Evolutionary conservation across 64 coral and sea anemone genomes (phyloP), one percentile per base, ranked within the genome.

Genomic region (Anthopleura sola): DNA sequence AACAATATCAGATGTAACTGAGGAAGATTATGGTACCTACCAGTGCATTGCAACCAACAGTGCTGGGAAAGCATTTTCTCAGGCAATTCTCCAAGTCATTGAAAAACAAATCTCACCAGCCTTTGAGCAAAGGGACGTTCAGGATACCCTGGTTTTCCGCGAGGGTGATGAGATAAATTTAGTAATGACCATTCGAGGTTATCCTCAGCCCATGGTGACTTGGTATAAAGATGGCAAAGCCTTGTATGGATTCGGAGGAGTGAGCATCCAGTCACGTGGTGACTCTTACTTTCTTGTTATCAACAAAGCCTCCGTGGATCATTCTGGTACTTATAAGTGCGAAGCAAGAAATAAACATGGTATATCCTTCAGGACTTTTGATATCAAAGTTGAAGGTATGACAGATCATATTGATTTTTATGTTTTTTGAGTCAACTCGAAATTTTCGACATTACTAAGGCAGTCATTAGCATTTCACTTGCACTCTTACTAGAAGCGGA

Each of bases 221-320:
- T 99, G 97, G 97, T 99, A 87, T 80, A 87, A 64, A 28, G 93
- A 99, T 85, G 97, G 90, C 5, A 94, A 92, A 38, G 82, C 87
- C 33, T 68, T 91, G 33, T 87, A 89, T 78, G 51, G 86, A 37
- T 82, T 84, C 23, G 85, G 86, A 36, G 85, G 68, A 44, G 51
- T 83, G 1, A 88, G 78, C 19, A 89, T 95, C 24, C 84, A 87
- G 24, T 90, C 89, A 32, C 80, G 93, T 68, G 93, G 90, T 74
- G 90, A 92, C 60, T 88, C 91, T 31, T 89, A 99, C 68, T 92
- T 78, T 4, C 87, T 99, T 79, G 87, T 79, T 53, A 88, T 93
- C 48, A 78, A 88, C 38, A 55, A 64, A 77, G 87, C 87, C 31
- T 83, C 37, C 17, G 38, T 85, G 36, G 58, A 93, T 33, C 85